Base-by-base conservation (phyloP, 2,888 invertebrate genomes). In the Lymantria monacha region DNA sequence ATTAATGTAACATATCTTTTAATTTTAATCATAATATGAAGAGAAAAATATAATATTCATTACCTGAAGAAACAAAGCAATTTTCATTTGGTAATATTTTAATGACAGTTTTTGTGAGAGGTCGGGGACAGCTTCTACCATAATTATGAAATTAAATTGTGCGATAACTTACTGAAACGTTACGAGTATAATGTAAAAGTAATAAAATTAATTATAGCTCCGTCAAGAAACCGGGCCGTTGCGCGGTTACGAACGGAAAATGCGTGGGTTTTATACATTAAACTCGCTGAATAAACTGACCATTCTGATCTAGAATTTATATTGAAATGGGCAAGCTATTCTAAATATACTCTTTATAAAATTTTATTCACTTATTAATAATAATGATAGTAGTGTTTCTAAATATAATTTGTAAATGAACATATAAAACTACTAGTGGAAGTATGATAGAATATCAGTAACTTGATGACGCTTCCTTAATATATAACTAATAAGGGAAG, bases 141-240 rank as follows among this genome's bases (percentile, higher is more conserved):
- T 65, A 50, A 63, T 49, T 66, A 55, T 42, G 41, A 72, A 78
- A 75, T 74, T 74, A 74, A 76, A 82, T 75, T 66, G 67, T 53
- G 69, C 63, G 72, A 69, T 74, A 76, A 72, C 70, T 74, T 66
- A 76, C 66, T 69, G 55, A 54, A 22, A 22, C 22, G 22, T 22
- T 22, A 22, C 22, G 22, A 10, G 9, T 72, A 67, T 75, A 76
- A 76, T 73, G 72, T 72, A 69, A 73, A 72, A 76, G 79, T 69
- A 79, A 83, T 84, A 79, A 84, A 83, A 84, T 85, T 83, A 67
- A 83, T 85, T 84, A 83, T 70, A 72, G 74, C 67, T 70, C 72
- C 62, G 67, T 72, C 68, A 75, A 76, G 77, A 77, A 77, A 76
- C 74, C 72, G 66, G 68, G 63, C 64, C 62, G 57, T 69, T 66